These are phyloP conservation scores for Ceyx melanurus DNA, from an alignment of 2,113 vertebrate genomes.

Conservation along the genomic window DNA sequence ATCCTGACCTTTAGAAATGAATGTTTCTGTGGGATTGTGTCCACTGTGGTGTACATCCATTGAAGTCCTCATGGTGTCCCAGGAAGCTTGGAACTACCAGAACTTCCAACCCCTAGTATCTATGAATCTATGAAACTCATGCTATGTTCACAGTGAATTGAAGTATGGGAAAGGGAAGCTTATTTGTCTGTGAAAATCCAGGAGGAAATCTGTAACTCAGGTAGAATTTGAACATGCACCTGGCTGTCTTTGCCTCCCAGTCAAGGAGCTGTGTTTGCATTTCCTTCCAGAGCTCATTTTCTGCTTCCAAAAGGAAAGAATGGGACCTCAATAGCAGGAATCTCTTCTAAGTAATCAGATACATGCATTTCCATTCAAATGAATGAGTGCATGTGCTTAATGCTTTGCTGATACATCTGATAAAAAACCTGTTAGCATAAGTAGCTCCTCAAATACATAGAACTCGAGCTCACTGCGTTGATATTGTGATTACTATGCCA, in stretches of 20 bases:
- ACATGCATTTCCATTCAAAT: conserved; percentile 26
- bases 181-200: background rate
- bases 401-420: conserved; percentile 4
- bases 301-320: background rate
- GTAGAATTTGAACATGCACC: background rate
- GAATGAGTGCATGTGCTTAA: background rate
- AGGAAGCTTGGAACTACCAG: background rate
- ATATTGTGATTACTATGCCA: conserved; percentile 1
- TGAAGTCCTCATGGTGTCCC: background rate
- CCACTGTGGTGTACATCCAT: background rate
- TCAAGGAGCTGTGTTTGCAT: background rate
- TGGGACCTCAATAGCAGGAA: background rate
- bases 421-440: background rate
- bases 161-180: background rate
- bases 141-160: background rate
- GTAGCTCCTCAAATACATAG: background rate
- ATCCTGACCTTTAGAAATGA: background rate
- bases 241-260: background rate
- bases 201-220: background rate
- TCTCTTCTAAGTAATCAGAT: conserved; percentile 10
- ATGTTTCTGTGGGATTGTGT: background rate
- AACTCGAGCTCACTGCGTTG: background rate
- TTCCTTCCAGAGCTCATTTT: conserved; percentile 21
- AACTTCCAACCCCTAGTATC: background rate
- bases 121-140: background rate